Conservation (phyloP, 2,888 invertebrate genomes). For the Hemicrepidius hirtus region DNA sequence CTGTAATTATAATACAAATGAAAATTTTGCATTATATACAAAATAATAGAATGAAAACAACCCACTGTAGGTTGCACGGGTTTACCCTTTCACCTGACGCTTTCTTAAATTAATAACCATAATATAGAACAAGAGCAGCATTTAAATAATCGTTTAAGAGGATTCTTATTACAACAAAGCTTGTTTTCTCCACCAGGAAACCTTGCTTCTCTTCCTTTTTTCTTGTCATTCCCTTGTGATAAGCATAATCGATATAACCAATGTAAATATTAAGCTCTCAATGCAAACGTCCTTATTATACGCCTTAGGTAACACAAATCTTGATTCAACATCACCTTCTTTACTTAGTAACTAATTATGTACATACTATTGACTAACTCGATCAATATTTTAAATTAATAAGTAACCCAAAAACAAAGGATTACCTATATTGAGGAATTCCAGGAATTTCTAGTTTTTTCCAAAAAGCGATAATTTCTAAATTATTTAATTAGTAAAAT, state of each 20-base stretch:
- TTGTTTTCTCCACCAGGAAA: too few relatives aligned
- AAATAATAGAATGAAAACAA: slow-evolving; percentile 13
- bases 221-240: not conserved
- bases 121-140: too few relatives aligned
- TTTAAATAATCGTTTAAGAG: too few relatives aligned
- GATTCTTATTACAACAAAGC: too few relatives aligned
- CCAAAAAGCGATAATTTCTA: too few relatives aligned
- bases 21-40: slow-evolving; percentile 11
- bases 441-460: too few relatives aligned
- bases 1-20: not conserved
- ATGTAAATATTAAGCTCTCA: not conserved
- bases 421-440: too few relatives aligned
- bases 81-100: too few relatives aligned
- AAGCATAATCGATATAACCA: not conserved
- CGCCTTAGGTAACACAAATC: not conserved
- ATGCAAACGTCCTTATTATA: not conserved
- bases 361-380: not conserved
- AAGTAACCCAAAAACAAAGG: too few relatives aligned
- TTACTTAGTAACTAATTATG: slow-evolving; percentile 2
- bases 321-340: not conserved
- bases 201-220: too few relatives aligned
- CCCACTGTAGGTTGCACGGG: not conserved
- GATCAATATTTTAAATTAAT: too few relatives aligned
- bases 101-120: not conserved
- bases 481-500: too few relatives aligned